These are phyloP conservation scores for Rallus limicola DNA, from an alignment of 2,113 vertebrate genomes.

Conservation along the genomic window DNA sequence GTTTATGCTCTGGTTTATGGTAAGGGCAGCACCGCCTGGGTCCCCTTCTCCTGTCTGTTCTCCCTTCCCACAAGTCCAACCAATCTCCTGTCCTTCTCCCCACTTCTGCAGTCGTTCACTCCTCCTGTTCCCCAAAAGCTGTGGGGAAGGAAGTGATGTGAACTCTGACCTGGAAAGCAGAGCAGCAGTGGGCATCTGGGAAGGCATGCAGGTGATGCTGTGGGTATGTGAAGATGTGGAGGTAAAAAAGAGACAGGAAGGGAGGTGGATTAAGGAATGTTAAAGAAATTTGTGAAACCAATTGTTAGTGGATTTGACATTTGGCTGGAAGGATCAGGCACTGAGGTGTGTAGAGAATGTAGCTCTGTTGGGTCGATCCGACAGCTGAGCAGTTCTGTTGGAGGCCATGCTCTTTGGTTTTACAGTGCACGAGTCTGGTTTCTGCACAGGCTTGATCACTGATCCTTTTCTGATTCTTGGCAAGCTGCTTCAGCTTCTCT, in stretches of 20 bases:
- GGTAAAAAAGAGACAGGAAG: background rate
- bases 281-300: background rate
- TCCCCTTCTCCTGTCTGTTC: background rate
- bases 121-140: background rate
- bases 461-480: background rate
- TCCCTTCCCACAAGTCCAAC: background rate
- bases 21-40: background rate
- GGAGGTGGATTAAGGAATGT: background rate
- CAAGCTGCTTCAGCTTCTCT: background rate
- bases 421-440: background rate
- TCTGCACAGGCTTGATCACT: background rate
- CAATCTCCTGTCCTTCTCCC: background rate
- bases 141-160: background rate
- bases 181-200: background rate
- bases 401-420: background rate
- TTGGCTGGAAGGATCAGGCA: background rate
- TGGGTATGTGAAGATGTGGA: background rate
- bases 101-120: background rate
- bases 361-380: background rate
- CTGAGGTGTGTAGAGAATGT: background rate
- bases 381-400: background rate
- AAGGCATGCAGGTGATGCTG: rapidly evolving
- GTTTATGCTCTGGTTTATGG: background rate
- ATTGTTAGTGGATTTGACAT: background rate
- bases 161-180: background rate